Conservation (phyloP, 2,888 invertebrate genomes). For the Sthenelais limicola region DNA sequence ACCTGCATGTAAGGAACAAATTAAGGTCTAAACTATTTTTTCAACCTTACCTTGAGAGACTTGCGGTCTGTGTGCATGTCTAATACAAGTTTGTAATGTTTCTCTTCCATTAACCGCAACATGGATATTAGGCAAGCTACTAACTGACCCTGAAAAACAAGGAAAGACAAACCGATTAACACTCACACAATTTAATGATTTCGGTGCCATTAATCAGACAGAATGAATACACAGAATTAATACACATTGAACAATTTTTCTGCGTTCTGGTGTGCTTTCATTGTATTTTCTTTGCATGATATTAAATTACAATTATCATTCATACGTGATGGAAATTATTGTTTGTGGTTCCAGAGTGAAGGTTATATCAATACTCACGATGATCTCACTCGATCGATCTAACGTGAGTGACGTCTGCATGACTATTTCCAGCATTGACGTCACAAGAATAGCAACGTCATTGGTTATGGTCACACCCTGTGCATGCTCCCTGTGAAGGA, state of each 20-base stretch:
- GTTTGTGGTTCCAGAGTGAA: too few species aligned
- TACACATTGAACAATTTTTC: too few species aligned
- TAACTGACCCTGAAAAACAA: constrained; percentile 84
- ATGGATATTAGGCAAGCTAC: constrained; percentile 90
- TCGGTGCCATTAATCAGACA: too few species aligned
- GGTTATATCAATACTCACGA: neutral
- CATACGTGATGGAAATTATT: too few species aligned
- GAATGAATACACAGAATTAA: too few species aligned
- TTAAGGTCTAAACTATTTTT: too few species aligned
- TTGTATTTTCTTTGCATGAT: too few species aligned
- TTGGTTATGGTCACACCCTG: constrained; percentile 19
- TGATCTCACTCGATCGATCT: constrained; percentile 32
- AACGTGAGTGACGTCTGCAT: constrained; percentile 79
- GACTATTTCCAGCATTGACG: constrained; percentile 86
- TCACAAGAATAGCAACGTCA: constrained; percentile 75
- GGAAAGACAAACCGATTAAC: too few species aligned
- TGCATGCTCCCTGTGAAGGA: constrained; percentile 74
- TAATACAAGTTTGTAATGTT: constrained; percentile 90
- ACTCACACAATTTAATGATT: too few species aligned
- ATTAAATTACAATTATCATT: too few species aligned
- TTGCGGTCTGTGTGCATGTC: constrained; percentile 77
- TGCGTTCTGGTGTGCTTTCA: too few species aligned
- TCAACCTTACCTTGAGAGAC: constrained; percentile 74
- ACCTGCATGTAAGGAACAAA: too few species aligned
- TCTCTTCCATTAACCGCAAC: constrained; percentile 88